Evolutionary conservation across 2,888 invertebrate species (phyloP).

Genomic region (Sussaba pulchella): DNA sequence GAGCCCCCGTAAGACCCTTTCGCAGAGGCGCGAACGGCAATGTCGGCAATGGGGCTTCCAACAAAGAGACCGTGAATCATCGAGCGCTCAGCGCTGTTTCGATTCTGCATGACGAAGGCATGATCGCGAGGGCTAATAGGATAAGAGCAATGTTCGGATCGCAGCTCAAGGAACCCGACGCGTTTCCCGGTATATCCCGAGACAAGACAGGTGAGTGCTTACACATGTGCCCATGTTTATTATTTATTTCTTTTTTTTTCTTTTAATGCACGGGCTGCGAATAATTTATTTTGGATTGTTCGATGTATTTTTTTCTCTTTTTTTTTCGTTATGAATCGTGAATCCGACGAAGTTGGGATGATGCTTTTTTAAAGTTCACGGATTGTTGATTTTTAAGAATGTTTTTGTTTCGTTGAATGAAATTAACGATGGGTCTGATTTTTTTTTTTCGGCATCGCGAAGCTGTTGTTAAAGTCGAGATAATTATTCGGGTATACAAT

Average conservation of each 20-base stretch:
- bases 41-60: constrained; percentile 26
- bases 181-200: constrained; percentile 82
- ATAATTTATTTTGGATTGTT: too few species aligned
- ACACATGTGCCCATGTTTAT: too few species aligned
- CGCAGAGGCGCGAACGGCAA: constrained; percentile 59
- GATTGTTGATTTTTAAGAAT: too few species aligned
- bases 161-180: constrained; percentile 80
- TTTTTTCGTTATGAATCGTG: too few species aligned
- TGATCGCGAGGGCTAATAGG: constrained; percentile 82
- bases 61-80: constrained; percentile 61
- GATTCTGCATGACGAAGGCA: constrained; percentile 79
- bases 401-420: too few species aligned
- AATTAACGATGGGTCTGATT: too few species aligned
- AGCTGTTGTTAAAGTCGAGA: too few species aligned
- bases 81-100: constrained; percentile 69
- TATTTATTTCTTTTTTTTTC: too few species aligned
- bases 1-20: constrained; percentile 69
- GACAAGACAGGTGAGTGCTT: constrained; percentile 81
- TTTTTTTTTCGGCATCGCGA: too few species aligned
- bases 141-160: constrained; percentile 82
- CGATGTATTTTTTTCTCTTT: too few species aligned
- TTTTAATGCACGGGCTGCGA: too few species aligned
- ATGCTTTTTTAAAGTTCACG: neutral
- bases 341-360: neutral
- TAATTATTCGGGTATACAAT: too few species aligned